Evolutionary conservation across 2,797 vertebrate species (phyloP), one percentile per base, ranked within the genome.

Genomic region (Alcedo quadribrachys): DNA sequence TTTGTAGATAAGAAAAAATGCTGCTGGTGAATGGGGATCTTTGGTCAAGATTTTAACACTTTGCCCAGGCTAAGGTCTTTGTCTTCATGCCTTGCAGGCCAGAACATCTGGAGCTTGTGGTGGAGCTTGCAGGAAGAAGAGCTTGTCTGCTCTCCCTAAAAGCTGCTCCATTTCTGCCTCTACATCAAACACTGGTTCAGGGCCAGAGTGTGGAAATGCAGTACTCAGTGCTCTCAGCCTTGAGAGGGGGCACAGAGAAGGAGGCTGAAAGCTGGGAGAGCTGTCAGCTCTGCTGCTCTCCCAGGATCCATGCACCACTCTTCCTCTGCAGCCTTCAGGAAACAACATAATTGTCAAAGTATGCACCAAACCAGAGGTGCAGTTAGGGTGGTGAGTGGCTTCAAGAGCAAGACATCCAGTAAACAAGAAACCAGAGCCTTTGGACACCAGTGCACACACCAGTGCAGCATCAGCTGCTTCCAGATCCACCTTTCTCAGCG

Each of bases 231-330:
- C 40, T 55, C 21, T 60, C 48, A 46, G 40, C 16, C 37, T 62
- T 46, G n/a, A 46, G 57, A 75, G 25, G 27, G 19, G 20, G 8
- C 37, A 40, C 0, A 2, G 61, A 74, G 15, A 22, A 70, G 11
- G 57, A 28, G 43, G 25, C 3, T 51, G 85, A 62, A 50, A n/a
- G 27, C 9, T 6, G 17, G 28, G 57, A 74, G 77, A 62, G 30
- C 42, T 48, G 42, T 74, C 43, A 81, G 27, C 28, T 77, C 53
- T 81, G 61, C 61, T 58, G 13, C 40, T 70, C 32, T 50, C 40
- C 13, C 0, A 2, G 53, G 20, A 60, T 42, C 33, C 37, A 20
- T 1, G 0, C 9, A 2, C 20, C 5, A 6, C 9, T 63, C 20
- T n/a, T 50, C 79, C 32, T 42, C 54, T 43, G 11, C 24, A 60